phyloP scores from a whole-genome alignment of 2,113 vertebrate species.

The Apteryx mantelli region DNA sequence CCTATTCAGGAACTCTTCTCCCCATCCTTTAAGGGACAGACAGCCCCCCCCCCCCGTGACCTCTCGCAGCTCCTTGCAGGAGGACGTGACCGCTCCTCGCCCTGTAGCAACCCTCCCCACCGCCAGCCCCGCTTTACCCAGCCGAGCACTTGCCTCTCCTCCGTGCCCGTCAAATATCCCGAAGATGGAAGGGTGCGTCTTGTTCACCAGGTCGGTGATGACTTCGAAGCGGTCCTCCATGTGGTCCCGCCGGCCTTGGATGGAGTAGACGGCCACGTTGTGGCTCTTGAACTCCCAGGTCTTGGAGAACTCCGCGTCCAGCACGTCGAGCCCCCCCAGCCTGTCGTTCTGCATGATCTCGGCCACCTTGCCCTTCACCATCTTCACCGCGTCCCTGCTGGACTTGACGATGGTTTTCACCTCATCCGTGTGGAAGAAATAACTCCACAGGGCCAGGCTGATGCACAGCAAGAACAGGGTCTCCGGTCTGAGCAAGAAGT shows the following conservation, averaged over 20 bases:
- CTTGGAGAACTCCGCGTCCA: conserved; percentile 95
- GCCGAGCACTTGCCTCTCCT: conserved; percentile 88
- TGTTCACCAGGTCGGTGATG: conserved; percentile 91
- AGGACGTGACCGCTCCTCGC: not conserved
- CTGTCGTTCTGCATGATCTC: conserved; percentile 97
- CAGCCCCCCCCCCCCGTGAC: not conserved
- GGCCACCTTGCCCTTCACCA: conserved; percentile 98
- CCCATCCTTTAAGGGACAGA: not conserved
- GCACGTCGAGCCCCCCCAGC: conserved; percentile 91
- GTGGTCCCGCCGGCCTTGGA: conserved; percentile 96
- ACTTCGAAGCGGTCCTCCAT: conserved; percentile 98
- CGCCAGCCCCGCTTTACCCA: not conserved
- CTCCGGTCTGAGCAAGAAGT: conserved; percentile 98
- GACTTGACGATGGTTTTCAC: conserved; percentile 99
- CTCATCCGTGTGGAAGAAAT: conserved; percentile 99
- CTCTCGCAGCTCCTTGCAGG: not conserved
- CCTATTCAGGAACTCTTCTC: not conserved
- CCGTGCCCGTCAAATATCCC: conserved; percentile 98
- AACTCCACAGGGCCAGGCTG: conserved; percentile 98
- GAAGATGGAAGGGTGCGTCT: conserved; percentile 95
- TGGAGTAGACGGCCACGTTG: conserved; percentile 95
- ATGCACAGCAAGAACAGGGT: conserved; percentile 95
- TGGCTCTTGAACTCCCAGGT: conserved; percentile 96
- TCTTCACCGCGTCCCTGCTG: conserved; percentile 96
- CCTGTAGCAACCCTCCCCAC: not conserved